These are phyloP conservation scores for Triplophysa dalaica DNA, from an alignment of 2,113 vertebrate genomes.

Conservation along the genomic window DNA sequence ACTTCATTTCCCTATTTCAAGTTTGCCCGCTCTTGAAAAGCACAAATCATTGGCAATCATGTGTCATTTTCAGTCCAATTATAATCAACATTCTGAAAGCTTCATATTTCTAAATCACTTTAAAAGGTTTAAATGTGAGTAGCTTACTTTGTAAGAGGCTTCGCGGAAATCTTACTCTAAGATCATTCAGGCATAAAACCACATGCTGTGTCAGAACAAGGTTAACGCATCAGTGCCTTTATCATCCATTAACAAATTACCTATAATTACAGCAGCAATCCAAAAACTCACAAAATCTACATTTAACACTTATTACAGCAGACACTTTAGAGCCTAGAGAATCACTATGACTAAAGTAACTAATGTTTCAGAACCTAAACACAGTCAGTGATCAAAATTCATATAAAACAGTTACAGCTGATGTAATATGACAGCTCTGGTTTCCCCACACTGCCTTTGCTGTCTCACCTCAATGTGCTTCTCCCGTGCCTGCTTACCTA, in stretches of 20 bases:
- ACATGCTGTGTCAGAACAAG: slow-evolving; percentile 17
- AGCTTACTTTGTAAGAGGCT: not conserved
- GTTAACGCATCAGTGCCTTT: not conserved
- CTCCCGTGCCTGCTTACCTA: slow-evolving; percentile 24
- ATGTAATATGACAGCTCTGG: slow-evolving; percentile 31
- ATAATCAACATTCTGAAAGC: not conserved
- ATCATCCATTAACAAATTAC: slow-evolving; percentile 18
- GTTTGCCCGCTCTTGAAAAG: not conserved
- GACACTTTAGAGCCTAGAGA: not conserved
- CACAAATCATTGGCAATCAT: not conserved
- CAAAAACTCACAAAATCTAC: not conserved
- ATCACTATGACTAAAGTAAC: not conserved
- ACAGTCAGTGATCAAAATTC: slow-evolving; percentile 56
- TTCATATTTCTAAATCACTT: not conserved
- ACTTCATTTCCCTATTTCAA: not conserved
- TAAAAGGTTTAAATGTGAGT: not conserved
- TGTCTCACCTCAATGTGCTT: not conserved
- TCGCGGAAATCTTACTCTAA: not conserved
- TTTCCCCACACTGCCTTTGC: not conserved
- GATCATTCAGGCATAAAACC: not conserved
- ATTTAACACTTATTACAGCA: not conserved
- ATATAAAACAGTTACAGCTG: slow-evolving; percentile 30
- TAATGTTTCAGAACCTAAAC: slow-evolving; percentile 13
- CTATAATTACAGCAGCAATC: not conserved
- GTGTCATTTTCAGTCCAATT: not conserved